phyloP scores from a whole-genome alignment of 1,140 invertebrate species.

The Ceratoteleas bidentatus region DNA sequence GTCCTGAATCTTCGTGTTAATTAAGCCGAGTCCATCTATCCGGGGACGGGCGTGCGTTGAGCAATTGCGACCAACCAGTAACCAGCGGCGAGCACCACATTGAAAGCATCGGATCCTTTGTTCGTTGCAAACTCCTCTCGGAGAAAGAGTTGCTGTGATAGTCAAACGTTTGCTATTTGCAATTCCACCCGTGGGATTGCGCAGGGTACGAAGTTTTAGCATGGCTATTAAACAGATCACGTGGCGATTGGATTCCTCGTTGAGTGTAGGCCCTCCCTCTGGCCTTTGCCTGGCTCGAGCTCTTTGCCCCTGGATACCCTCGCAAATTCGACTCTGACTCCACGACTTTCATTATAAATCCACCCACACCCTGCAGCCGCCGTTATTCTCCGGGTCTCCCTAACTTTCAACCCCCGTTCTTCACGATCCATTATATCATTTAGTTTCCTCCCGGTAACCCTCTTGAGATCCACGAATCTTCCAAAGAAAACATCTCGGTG shows the following conservation, averaged over 20 bases:
- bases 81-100: conserved; percentile 25
- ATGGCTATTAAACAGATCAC: conserved; percentile 78
- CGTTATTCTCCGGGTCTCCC: conserved; percentile 68
- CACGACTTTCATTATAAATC: conserved; percentile 81
- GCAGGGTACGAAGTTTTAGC: conserved; percentile 72
- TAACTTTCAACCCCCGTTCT: conserved; percentile 78
- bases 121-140: conserved; percentile 19
- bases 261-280: conserved; percentile 62
- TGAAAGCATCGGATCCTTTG: conserved; percentile 30
- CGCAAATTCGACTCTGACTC: conserved; percentile 79
- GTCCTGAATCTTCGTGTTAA: conserved; percentile 41
- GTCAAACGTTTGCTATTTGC: conserved; percentile 74
- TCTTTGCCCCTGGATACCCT: conserved; percentile 71
- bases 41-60: conserved; percentile 57
- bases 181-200: conserved; percentile 74
- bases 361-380: conserved; percentile 65
- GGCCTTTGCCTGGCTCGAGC: conserved; percentile 63
- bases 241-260: conserved; percentile 79
- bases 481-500: conserved; percentile 73
- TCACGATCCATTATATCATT: conserved; percentile 78
- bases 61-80: conserved; percentile 52
- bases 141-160: conserved; percentile 68
- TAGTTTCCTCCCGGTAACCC: conserved; percentile 63
- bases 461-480: conserved; percentile 67
- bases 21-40: conserved; percentile 65